Base-by-base conservation (phyloP, 2,113 vertebrate species). In the Henicopernis longicauda region DNA sequence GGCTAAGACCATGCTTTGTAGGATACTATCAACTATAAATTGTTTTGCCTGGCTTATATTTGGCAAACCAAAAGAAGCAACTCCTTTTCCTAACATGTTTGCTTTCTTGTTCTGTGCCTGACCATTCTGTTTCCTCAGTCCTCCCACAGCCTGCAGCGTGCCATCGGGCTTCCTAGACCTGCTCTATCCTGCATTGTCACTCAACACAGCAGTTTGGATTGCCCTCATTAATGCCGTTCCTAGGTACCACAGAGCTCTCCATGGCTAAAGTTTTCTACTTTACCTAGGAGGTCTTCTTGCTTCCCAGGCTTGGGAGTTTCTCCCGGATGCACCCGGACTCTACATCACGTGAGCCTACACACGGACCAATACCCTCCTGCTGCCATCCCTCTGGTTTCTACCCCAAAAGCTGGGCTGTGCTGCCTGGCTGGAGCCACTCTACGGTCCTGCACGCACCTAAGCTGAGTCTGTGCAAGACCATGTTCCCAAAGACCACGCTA, bases 51-150 rank as follows among this genome's bases (percentile, higher is more conserved):
- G n/a, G 11, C 18, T 82, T 70, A 12, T 42, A 29, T 32, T 89
- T 76, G 36, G 23, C 49, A 80, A 92, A 74, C 32, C 16, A 45
- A 65, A 80, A 74, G 45, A 16, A 82, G 27, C 36, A 49, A 4
- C n/a, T 77, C 11, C 15, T 95, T 83, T n/a, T 54, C 50, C 72
- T n/a, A 49, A 70, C 3, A 3, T 27, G 2, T 42, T 90, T 76
- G 7, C 7, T 69, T 61, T 86, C 45, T 73, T 77, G 44, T 52
- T 76, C 34, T 40, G 16, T 49, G 23, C 76, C 42, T 72, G 22
- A 76, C 21, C 3, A 0, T 69, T 85, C 18, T 66, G 8, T 9
- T 76, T 59, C 32, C 0, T 1, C 5, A 3, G 17, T 44, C 44
- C 63, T 71, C 27, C 82, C 82, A 26, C 38, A 87, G 49, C 23